Conservation (phyloP, 2,113 vertebrate species). For the Manacus vitellinus region DNA sequence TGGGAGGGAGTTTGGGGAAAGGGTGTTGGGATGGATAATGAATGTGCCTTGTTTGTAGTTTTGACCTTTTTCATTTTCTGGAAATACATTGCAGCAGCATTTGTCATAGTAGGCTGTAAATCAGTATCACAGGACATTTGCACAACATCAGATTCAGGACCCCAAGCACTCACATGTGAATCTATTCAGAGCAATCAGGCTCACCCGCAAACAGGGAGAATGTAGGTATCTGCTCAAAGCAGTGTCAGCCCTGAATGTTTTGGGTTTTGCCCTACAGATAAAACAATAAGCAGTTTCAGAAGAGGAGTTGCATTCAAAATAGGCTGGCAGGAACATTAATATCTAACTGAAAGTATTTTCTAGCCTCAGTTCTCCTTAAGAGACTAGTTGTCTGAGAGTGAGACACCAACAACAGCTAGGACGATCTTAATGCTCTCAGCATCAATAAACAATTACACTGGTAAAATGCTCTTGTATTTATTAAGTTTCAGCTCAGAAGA, state of each 20-base stretch:
- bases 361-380: not conserved
- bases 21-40: not conserved
- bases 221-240: not conserved
- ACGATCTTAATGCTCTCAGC: not conserved
- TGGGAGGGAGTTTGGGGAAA: not conserved
- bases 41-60: not conserved
- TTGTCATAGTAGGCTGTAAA: not conserved
- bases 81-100: not conserved
- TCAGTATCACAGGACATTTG: not conserved
- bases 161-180: not conserved
- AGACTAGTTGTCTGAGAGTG: not conserved
- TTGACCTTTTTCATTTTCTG: not conserved
- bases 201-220: not conserved
- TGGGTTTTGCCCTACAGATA: not conserved
- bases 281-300: not conserved
- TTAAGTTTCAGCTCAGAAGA: not conserved
- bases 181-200: not conserved
- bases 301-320: not conserved
- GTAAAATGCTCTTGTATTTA: not conserved
- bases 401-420: not conserved
- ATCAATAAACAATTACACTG: not conserved
- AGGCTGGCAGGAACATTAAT: not conserved
- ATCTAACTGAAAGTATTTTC: not conserved
- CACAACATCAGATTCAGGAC: not conserved
- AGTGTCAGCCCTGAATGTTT: not conserved